Base-by-base conservation (phyloP, 2,888 invertebrate genomes). In the Entomobrya multifasciata region DNA sequence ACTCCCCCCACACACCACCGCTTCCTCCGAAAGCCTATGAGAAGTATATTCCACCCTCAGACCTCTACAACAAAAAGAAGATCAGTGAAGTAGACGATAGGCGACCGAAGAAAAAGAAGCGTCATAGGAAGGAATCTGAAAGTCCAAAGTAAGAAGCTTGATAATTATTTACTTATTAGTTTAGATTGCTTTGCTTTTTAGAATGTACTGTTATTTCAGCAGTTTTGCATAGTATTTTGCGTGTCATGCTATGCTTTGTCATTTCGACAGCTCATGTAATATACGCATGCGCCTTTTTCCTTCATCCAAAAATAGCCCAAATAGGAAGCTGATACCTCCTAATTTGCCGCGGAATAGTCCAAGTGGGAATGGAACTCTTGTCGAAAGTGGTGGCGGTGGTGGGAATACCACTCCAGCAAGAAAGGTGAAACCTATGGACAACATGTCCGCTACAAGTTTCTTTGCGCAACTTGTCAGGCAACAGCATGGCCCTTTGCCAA, bases 391-490 rank as follows among this genome's bases (percentile, higher is more conserved):
- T 17, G 74, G 78, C 13, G 13, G 57, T 11, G 13, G 57, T 17
- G 74, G 78, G 13, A 87, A 8, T 20, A 84, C 22, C 30, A 79
- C 85, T 17, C 78, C 87, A 20, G 67, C 60, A 0, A 81, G 67
- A 10, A 67, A 62, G 20, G 15, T 22, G 0, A 81, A 81, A 44
- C 82, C 82, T 5, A 88, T 88, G 88, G 95, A 96, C 91, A 97
- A 97, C 92, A 96, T 97, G 92, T 96, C 96, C 79, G 96, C 97
- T 91, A 97, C 97, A 10, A 97, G 97, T 92, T 94, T 97, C 13
- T 97, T 97, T 92, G 97, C 97, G 0, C 97, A 97, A 93, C 94
- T 97, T 87, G 96, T 97, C 15, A 97, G 97, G 92, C 96, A 96
- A 92, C 95, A 95, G 90, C 90, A 90, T 72, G 89, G 91, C 15